Percentiles rank a stretch among this genome's conserved stretches.
These are phyloP conservation scores for Clinocottus analis DNA, from an alignment of 2,113 vertebrate species.

Conservation along the genomic window DNA sequence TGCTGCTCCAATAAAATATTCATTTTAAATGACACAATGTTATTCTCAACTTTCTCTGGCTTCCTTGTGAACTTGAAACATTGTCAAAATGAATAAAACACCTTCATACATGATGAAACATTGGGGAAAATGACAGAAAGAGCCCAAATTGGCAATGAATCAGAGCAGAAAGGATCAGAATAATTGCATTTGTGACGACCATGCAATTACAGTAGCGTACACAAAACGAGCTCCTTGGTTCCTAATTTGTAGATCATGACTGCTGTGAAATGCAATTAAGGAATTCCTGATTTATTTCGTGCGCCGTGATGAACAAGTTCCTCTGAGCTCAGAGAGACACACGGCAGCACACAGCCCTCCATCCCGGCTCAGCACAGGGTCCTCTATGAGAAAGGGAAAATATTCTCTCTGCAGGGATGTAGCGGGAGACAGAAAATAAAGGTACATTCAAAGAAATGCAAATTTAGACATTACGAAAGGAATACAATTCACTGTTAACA, in stretches of 20 bases:
- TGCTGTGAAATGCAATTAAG: constrained; percentile 73
- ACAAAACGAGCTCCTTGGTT: constrained; percentile 57
- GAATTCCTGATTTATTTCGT: constrained; percentile 70
- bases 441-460: constrained; percentile 29
- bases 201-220: constrained; percentile 37
- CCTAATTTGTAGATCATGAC: constrained; percentile 65
- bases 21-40: constrained; percentile 16
- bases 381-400: not conserved
- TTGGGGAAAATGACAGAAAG: not conserved
- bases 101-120: constrained; percentile 5
- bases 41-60: constrained; percentile 1
- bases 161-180: constrained; percentile 21
- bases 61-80: not conserved
- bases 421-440: constrained; percentile 11
- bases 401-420: not conserved
- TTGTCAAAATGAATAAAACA: constrained; percentile 22
- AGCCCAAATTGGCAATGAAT: constrained; percentile 24
- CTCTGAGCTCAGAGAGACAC: constrained; percentile 19
- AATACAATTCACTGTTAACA: constrained; percentile 9
- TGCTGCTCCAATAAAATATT: constrained; percentile 7
- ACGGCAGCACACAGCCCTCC: not conserved
- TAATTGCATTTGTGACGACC: constrained; percentile 59
- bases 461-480: constrained; percentile 24
- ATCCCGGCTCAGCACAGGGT: not conserved
- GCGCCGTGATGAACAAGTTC: constrained; percentile 53